These are phyloP conservation scores for Columba livia DNA, from an alignment of 2,113 vertebrate species.

Conservation along the genomic window DNA sequence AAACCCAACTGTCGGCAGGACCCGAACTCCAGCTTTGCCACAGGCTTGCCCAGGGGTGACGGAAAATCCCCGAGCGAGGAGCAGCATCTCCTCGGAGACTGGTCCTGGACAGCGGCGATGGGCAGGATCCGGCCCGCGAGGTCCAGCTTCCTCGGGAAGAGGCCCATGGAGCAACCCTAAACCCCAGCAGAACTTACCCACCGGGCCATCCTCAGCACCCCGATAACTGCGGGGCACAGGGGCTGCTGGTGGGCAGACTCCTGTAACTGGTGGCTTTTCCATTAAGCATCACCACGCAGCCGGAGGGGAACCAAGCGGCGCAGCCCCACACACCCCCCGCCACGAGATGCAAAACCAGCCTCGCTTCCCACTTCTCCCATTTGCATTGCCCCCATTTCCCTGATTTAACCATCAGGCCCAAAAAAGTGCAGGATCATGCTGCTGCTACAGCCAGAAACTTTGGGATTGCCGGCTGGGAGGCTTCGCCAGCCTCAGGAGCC, in stretches of 20 bases:
- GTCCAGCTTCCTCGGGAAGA: background rate
- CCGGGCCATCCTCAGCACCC: fast-evolving
- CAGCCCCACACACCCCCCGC: background rate
- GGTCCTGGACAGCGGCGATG: fast-evolving
- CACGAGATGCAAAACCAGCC: background rate
- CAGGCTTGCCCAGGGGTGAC: fast-evolving
- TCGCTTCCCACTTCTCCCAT: background rate
- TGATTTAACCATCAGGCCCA: background rate
- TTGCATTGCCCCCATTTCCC: background rate
- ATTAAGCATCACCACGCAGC: background rate
- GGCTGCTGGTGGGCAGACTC: background rate
- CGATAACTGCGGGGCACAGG: too few relatives aligned
- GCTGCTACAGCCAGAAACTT: background rate
- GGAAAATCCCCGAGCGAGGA: background rate
- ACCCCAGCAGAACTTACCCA: fast-evolving
- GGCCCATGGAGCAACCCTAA: fast-evolving
- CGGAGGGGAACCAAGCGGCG: background rate
- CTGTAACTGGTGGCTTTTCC: background rate
- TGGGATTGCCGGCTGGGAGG: background rate
- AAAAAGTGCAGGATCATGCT: constrained; percentile 17
- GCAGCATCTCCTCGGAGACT: background rate
- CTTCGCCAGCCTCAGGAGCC: fast-evolving
- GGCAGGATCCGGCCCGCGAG: background rate
- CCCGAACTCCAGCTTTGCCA: background rate
- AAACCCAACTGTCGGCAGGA: background rate